These are phyloP conservation scores for Procambarus virginalis DNA, from an alignment of 1,140 invertebrate genomes.

Conservation along the genomic window DNA sequence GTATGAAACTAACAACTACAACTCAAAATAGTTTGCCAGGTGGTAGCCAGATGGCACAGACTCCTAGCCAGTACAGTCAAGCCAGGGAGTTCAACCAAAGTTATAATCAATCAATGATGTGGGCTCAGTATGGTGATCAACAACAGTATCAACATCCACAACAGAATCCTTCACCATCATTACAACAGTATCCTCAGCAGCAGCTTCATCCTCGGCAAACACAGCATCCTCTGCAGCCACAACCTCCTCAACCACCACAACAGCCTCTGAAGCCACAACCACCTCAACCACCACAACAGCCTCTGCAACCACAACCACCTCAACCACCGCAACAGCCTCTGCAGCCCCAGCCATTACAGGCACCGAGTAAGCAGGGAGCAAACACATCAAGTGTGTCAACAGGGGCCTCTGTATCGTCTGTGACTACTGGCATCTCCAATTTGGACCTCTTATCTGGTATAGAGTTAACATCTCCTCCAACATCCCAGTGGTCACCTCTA, in stretches of 20 bases:
- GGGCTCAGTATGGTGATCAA: slow-evolving; percentile 45
- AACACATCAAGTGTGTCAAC: slow-evolving; percentile 30
- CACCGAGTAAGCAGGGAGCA: slow-evolving; percentile 17
- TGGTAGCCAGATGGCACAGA: background rate
- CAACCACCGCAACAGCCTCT: slow-evolving; percentile 56
- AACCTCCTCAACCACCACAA: slow-evolving; percentile 50
- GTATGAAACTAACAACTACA: background rate
- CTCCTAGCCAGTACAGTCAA: slow-evolving; percentile 15
- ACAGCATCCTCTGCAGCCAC: slow-evolving; percentile 36
- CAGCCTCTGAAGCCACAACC: slow-evolving; percentile 39
- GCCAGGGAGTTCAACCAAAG: slow-evolving; percentile 15
- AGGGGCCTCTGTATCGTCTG: background rate
- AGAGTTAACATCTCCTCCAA: slow-evolving; percentile 79
- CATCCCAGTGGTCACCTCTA: slow-evolving; percentile 81
- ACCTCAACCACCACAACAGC: slow-evolving; percentile 54
- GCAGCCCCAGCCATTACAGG: slow-evolving; percentile 19
- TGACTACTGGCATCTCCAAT: slow-evolving; percentile 75
- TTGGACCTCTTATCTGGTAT: slow-evolving; percentile 86
- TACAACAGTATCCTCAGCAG: slow-evolving; percentile 44
- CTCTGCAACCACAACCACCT: slow-evolving; percentile 38
- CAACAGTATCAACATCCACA: slow-evolving; percentile 47
- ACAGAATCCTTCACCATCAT: slow-evolving; percentile 22
- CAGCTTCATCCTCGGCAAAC: slow-evolving; percentile 40
- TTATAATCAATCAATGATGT: slow-evolving; percentile 36
- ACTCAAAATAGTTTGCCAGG: background rate